phyloP scores from a whole-genome alignment of 2,888 invertebrate species.

The Tetragnatha montana region DNA sequence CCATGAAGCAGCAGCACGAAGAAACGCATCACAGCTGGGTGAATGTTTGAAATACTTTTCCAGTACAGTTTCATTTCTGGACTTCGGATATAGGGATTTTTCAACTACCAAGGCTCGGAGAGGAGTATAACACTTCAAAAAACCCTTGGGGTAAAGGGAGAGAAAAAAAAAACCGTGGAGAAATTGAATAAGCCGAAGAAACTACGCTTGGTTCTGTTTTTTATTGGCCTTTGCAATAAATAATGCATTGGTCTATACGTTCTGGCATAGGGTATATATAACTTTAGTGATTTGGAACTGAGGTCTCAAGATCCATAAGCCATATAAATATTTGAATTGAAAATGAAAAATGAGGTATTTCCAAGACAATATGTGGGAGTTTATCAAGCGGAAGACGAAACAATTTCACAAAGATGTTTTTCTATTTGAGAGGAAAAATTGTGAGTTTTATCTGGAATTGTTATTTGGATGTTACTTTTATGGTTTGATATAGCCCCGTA shows the following conservation, averaged over 20 bases:
- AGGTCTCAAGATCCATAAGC: neutral
- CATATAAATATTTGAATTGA: slow-evolving; percentile 16
- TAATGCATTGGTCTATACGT: slow-evolving; percentile 5
- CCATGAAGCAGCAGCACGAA: neutral
- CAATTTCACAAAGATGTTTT: neutral
- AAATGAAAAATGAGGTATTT: neutral
- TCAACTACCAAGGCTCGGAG: slow-evolving; percentile 1
- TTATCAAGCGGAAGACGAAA: neutral
- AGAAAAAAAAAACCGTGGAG: neutral
- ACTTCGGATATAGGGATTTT: slow-evolving; percentile 8
- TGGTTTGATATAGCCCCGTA: too few species aligned
- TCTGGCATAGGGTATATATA: neutral
- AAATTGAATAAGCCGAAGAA: neutral
- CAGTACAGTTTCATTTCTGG: neutral
- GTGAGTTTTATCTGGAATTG: neutral
- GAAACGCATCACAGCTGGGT: neutral
- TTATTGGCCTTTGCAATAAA: slow-evolving; percentile 7
- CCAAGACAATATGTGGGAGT: neutral
- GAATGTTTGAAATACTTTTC: slow-evolving; percentile 16
- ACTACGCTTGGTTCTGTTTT: neutral
- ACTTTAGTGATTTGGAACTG: slow-evolving; percentile 1
- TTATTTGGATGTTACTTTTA: too few species aligned
- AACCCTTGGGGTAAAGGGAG: neutral
- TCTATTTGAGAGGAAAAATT: neutral
- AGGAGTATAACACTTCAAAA: neutral